Percentiles rank a stretch among this genome's conserved stretches.
phyloP scores from a whole-genome alignment of 2,113 vertebrate species.

The Lagopus leucura region DNA sequence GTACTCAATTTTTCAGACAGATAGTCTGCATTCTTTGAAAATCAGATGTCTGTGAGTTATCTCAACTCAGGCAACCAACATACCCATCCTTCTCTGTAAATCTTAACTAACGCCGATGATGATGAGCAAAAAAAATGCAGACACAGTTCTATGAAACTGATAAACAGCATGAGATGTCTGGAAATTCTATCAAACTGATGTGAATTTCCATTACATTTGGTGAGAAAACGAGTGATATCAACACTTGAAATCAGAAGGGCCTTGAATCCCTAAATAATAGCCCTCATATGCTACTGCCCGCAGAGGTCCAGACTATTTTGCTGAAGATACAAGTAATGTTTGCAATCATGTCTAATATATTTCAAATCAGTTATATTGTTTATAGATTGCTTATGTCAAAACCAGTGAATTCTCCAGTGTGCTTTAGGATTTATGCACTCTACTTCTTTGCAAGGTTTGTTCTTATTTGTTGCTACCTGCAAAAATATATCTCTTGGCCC shows the following conservation, averaged over 20 bases:
- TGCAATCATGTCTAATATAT: conserved; percentile 47
- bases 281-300: neutral
- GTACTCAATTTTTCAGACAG: neutral
- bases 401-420: conserved; percentile 60
- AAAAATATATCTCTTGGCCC: conserved; percentile 79
- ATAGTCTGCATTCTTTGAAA: neutral
- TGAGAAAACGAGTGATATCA: neutral
- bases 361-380: conserved; percentile 68
- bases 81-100: neutral
- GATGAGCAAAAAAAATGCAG: neutral
- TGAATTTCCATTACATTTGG: conserved; percentile 3
- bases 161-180: neutral
- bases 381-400: conserved; percentile 78
- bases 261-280: neutral
- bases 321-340: conserved; percentile 46
- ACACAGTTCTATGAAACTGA: neutral
- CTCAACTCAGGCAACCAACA: neutral
- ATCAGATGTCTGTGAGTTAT: neutral
- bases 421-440: conserved; percentile 74
- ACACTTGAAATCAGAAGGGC: neutral
- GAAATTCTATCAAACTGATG: neutral
- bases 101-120: neutral
- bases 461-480: conserved; percentile 79
- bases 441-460: conserved; percentile 67
- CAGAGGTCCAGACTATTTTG: neutral